Percentiles rank a stretch among this genome's conserved stretches.
These are phyloP conservation scores for Nebria brevicollis DNA, from an alignment of 2,888 invertebrate genomes.

Conservation along the genomic window DNA sequence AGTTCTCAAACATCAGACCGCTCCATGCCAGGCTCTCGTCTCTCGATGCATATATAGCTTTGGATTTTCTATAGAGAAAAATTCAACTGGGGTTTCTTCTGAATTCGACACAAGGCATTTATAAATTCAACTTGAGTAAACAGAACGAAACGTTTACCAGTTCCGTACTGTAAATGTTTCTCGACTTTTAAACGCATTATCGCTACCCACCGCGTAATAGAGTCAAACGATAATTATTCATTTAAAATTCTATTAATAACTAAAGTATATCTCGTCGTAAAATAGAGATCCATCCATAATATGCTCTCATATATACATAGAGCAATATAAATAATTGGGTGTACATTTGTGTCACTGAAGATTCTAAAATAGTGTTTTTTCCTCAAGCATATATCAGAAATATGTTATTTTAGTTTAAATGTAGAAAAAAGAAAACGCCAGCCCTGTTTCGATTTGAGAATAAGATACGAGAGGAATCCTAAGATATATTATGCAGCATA, in stretches of 20 bases:
- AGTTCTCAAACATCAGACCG: constrained; percentile 10
- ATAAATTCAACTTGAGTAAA: constrained; percentile 26
- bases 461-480: not conserved
- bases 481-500: constrained; percentile 9
- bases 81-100: constrained; percentile 18
- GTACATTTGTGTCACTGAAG: not conserved
- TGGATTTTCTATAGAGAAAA: constrained; percentile 16
- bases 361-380: no score
- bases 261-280: no score
- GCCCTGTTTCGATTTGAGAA: not conserved
- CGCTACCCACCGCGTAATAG: no score
- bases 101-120: constrained; percentile 15
- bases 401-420: not conserved
- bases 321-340: not conserved
- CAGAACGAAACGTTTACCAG: not conserved
- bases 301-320: not conserved
- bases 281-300: no score
- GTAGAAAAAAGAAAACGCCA: not conserved
- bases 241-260: no score
- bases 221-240: no score
- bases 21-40: not conserved
- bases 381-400: no score
- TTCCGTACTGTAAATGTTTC: not conserved
- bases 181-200: not conserved
- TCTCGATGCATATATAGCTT: constrained; percentile 19